Percentiles rank a stretch among this genome's conserved stretches.
Conservation (phyloP, 2,113 vertebrate genomes). For the Cyprinodon tularosa region DNA sequence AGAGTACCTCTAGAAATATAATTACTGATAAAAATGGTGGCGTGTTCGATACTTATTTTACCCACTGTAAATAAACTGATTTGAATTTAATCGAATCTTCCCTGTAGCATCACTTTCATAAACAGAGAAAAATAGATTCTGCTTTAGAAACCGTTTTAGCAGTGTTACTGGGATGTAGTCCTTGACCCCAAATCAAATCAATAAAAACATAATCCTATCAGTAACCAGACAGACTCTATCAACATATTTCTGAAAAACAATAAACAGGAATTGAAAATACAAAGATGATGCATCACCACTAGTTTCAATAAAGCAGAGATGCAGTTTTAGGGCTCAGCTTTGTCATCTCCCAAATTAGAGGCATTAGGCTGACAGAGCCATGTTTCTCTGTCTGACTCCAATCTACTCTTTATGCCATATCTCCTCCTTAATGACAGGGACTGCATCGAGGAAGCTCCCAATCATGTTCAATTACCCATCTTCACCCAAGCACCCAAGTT, state of each 20-base stretch:
- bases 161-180: not conserved
- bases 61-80: too few relatives aligned
- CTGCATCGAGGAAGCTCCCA: conserved; percentile 62
- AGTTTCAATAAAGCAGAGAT: not conserved
- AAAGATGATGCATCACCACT: not conserved
- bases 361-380: conserved; percentile 13
- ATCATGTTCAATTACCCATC: conserved; percentile 71
- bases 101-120: not conserved
- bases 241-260: not conserved
- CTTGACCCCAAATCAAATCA: not conserved
- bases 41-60: too few relatives aligned
- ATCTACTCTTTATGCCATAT: conserved; percentile 44
- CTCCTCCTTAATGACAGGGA: conserved; percentile 66
- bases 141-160: not conserved
- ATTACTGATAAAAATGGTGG: not conserved
- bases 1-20: not conserved
- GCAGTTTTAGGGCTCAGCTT: not conserved
- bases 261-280: not conserved
- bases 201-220: not conserved
- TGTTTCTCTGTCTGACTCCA: conserved; percentile 37
- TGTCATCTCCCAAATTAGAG: conserved; percentile 33
- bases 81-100: too few relatives aligned
- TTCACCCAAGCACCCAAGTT: conserved; percentile 44
- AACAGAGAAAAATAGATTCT: too few relatives aligned
- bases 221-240: not conserved